Evolutionary conservation across 2,113 vertebrate species (phyloP), one percentile per base, ranked within the genome.

Genomic region (Callochromis pleurospilus): DNA sequence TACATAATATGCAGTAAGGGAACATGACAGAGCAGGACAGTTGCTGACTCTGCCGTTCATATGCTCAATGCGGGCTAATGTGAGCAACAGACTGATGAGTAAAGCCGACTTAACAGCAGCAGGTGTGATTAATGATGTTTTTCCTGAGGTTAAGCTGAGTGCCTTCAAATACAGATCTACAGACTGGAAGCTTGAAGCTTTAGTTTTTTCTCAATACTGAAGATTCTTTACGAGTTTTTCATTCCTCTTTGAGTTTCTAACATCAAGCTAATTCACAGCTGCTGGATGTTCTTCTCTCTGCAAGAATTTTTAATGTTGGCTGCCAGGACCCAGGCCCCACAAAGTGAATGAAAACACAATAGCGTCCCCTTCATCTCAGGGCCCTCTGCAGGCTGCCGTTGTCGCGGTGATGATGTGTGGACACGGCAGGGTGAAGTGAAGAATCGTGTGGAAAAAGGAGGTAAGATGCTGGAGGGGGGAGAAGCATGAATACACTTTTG

Each of bases 381-480:
- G 82, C 79, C 79, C 79, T 87, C 85, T 90, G 70, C 85, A 83
- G 89, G 81, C 81, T n/a, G 31, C 49, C 31, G 29, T 45, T 73
- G 81, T 56, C 55, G 49, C 86, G 82, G 60, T 85, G 56, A 86
- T 62, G 83, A 89, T 92, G 89, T 93, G 91, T 91, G 90, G 80
- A 29, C 84, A 83, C 19, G 31, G 90, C 87, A 60, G 84, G 80
- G 7, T 38, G 53, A 73, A 36, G 68, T 21, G 86, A 79, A 84
- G 68, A 91, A 81, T 31, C 40, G 38, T 90, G 92, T 95, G 94
- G 95, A 96, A 96, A 95, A 96, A 95, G 51, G 79, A 89, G 55
- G 95, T 96, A 91, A 96, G 92, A 70, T 73, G 87, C 90, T 91
- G 89, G 91, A 92, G 91, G 86, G 83, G 83, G 86, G 88, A 62